Conservation (phyloP, 2,888 invertebrate species). For the Branchipolynoe longqiensis region DNA sequence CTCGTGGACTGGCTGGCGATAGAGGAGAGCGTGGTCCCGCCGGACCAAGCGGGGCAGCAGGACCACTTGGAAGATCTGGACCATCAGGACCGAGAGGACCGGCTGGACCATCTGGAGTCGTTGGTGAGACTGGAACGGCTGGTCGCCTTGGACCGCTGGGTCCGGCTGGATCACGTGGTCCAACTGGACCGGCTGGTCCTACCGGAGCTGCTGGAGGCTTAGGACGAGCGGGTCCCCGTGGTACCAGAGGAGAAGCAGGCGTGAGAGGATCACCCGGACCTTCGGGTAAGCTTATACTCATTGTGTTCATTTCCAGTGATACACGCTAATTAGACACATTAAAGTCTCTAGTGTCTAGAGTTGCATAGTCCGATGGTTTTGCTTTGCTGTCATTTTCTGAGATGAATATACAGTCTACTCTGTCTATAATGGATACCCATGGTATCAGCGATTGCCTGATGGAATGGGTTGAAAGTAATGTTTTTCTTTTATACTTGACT, state of each 20-base stretch:
- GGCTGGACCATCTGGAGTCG: slow-evolving; percentile 85
- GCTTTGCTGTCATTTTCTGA: too few species aligned
- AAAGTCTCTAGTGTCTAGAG: too few species aligned
- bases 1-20: slow-evolving; percentile 48
- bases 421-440: too few species aligned
- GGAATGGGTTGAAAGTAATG: too few species aligned
- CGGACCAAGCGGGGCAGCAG: not conserved
- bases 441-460: too few species aligned
- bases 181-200: slow-evolving; percentile 61
- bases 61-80: slow-evolving; percentile 31
- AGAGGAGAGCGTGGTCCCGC: not conserved
- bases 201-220: slow-evolving; percentile 62
- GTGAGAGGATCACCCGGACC: too few species aligned
- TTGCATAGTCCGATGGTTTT: too few species aligned
- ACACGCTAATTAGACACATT: too few species aligned
- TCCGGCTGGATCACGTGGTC: slow-evolving; percentile 44
- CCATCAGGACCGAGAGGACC: slow-evolving; percentile 38
- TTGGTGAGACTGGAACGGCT: slow-evolving; percentile 82
- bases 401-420: too few species aligned
- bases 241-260: slow-evolving; percentile 62
- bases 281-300: too few species aligned
- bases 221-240: slow-evolving; percentile 64
- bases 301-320: too few species aligned
- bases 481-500: too few species aligned
- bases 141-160: not conserved